Conservation (phyloP, 1,140 invertebrate genomes). For the Sminthurinus signatus region DNA sequence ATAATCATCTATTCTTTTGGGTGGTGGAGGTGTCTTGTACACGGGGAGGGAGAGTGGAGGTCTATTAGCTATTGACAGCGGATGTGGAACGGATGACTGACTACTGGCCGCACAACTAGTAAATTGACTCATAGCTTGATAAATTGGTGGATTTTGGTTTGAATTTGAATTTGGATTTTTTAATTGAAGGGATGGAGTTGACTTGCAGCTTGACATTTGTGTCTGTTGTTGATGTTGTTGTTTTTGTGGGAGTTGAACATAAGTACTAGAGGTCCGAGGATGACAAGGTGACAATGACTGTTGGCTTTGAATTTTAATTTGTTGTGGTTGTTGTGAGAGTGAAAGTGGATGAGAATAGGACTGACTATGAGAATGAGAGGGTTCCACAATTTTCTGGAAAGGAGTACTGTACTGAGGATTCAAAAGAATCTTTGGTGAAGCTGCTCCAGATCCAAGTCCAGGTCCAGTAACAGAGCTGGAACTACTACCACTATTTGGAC, state of each 20-base stretch:
- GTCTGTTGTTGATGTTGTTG: neutral
- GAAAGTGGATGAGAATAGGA: too few relatives aligned
- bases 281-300: neutral
- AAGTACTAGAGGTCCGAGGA: neutral
- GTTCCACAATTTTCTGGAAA: too few relatives aligned
- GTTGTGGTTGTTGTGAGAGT: neutral
- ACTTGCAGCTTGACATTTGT: neutral
- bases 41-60: neutral
- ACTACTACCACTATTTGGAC: too few relatives aligned
- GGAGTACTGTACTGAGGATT: too few relatives aligned
- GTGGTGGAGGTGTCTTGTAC: neutral
- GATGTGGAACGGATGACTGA: neutral
- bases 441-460: too few relatives aligned
- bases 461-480: too few relatives aligned
- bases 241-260: neutral
- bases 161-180: neutral
- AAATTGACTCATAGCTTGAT: neutral
- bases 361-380: too few relatives aligned
- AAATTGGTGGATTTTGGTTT: neutral
- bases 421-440: too few relatives aligned
- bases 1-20: conserved; percentile 4
- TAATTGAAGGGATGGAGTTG: neutral
- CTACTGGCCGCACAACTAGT: neutral
- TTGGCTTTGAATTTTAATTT: neutral
- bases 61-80: too few relatives aligned